These are phyloP conservation scores for Bettongia penicillata DNA, from an alignment of 2,113 vertebrate species.

Conservation along the genomic window DNA sequence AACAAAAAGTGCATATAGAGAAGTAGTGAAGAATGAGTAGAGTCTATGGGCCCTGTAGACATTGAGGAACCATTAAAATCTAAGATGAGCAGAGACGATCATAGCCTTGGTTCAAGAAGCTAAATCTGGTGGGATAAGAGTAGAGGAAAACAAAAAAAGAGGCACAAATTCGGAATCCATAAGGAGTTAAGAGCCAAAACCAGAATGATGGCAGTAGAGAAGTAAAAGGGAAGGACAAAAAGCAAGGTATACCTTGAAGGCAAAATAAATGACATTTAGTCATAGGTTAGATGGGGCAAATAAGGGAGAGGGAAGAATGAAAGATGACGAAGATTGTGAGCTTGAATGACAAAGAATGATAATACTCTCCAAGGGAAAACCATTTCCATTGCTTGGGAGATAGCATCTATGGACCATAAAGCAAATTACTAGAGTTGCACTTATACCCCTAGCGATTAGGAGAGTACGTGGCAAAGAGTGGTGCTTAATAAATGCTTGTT, in stretches of 20 bases:
- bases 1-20: background rate
- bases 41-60: background rate
- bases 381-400: background rate
- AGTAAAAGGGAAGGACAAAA: background rate
- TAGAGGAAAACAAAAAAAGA: background rate
- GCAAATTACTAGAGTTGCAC: background rate
- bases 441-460: background rate
- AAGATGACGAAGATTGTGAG: background rate
- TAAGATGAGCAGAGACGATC: background rate
- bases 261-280: background rate
- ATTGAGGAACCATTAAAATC: background rate
- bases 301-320: background rate
- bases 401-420: background rate
- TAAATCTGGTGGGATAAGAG: background rate
- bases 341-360: background rate
- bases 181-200: background rate
- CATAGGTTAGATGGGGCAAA: background rate
- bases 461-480: background rate
- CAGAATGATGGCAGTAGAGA: background rate
- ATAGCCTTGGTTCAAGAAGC: background rate
- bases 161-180: background rate
- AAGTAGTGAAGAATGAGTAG: background rate
- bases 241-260: background rate
- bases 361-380: background rate
- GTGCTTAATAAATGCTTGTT: background rate